Evolutionary conservation across 2,113 vertebrate genomes (phyloP), one percentile per base, ranked within the genome.

Genomic region (Lynx canadensis): DNA sequence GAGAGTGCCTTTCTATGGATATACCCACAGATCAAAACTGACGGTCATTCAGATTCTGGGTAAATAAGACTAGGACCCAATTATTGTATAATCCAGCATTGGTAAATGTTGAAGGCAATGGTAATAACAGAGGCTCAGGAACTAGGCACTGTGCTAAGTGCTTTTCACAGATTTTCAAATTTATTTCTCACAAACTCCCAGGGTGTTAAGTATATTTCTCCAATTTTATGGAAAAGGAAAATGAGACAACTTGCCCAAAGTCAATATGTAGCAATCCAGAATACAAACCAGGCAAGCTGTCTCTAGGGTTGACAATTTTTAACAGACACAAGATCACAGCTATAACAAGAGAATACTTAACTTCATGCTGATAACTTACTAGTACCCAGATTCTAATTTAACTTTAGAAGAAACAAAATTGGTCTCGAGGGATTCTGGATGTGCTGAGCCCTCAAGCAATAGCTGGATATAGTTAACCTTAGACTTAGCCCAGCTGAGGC

Each of bases 331-430:
- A 50, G 13, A 55, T 88, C 52, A 68, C 11, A 82, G 29, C 12
- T n/a, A 31, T 41, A 76, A 12, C 52, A 76, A 52, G 21, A 89
- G 71, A 86, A 93, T 65, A 81, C 45, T 74, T 93, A 50, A 66
- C 29, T 96, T 95, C 86, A 78, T 71, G 33, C 31, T 85, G 36
- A 71, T 81, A 83, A 80, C 60, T 89, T 80, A 82, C 18, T 55
- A 27, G 23, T 89, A 97, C 79, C 73, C 89, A 73, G 19, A 79
- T 97, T 85, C 83, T 73, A 89, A 96, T 82, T 82, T 92, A 89
- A 92, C 52, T 80, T 89, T n/a, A 97, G 65, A 84, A 15, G 36
- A 94, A 93, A 81, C 31, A 76, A 4, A 7, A 48, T 60, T 89
- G 25, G 15, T 55, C 14, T 89, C 57, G 92, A n/a, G n/a, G 57